Percentiles rank a stretch among this genome's conserved stretches.
Evolutionary conservation across 2,888 invertebrate genomes (phyloP).

Genomic region (Tortricodes alternella): DNA sequence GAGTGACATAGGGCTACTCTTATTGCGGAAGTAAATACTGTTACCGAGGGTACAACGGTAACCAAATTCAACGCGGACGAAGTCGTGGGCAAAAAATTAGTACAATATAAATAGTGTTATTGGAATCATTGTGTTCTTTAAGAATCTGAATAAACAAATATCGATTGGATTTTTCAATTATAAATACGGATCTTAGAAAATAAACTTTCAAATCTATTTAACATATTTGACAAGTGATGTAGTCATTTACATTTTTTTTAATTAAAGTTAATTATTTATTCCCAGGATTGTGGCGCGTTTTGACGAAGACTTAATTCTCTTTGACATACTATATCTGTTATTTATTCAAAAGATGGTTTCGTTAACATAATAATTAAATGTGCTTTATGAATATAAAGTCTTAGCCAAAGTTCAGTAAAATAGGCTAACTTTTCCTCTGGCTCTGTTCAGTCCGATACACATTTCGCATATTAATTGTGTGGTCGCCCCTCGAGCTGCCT

Average conservation of each 20-base stretch:
- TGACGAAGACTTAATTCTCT: conserved; percentile 69
- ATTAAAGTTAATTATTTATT: conserved; percentile 26
- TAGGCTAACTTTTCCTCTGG: conserved; percentile 67
- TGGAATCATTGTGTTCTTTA: conserved; percentile 9
- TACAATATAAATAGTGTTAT: too few relatives aligned
- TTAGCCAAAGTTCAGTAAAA: conserved; percentile 72
- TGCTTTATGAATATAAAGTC: conserved; percentile 80
- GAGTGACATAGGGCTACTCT: too few relatives aligned
- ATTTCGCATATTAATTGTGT: conserved; percentile 71
- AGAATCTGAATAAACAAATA: not conserved
- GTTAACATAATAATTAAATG: conserved; percentile 82
- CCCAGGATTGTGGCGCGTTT: conserved; percentile 36
- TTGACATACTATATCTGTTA: conserved; percentile 74
- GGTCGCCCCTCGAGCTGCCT: conserved; percentile 41
- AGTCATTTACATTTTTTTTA: conserved; percentile 22
- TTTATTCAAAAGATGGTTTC: conserved; percentile 80
- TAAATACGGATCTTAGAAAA: not conserved
- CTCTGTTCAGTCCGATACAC: conserved; percentile 71
- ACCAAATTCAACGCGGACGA: too few relatives aligned
- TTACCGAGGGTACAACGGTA: too few relatives aligned
- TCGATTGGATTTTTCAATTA: not conserved
- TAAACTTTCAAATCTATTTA: too few relatives aligned
- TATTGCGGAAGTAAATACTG: too few relatives aligned
- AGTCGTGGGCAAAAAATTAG: too few relatives aligned
- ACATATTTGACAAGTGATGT: conserved; percentile 1